Conservation (phyloP, 1,140 invertebrate genomes). For the Drosophila murphyi region DNA sequence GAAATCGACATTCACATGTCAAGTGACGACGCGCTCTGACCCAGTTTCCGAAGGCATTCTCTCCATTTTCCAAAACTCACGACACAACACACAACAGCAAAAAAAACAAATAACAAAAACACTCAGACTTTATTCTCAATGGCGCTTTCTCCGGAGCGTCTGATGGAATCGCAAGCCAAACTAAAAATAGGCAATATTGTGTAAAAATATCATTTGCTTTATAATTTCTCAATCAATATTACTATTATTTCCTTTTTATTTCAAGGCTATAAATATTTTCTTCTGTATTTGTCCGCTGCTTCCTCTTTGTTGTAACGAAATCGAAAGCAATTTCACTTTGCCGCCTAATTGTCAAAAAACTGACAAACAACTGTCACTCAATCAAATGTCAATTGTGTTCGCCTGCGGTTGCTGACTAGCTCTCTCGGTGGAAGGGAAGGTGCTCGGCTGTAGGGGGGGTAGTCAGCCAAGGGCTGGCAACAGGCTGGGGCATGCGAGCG, state of each 20-base stretch:
- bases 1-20: conserved; percentile 46
- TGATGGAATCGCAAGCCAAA: conserved; percentile 1
- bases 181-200: conserved; percentile 57
- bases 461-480: conserved; percentile 1
- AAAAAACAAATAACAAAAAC: background rate
- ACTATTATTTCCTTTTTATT: background rate
- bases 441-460: background rate
- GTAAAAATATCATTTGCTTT: conserved; percentile 59
- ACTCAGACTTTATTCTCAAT: conserved; percentile 5
- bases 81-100: background rate
- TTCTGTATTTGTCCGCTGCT: background rate
- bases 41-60: conserved; percentile 52
- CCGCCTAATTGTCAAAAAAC: conserved; percentile 75
- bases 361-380: conserved; percentile 75
- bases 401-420: conserved; percentile 47
- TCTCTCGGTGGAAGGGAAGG: background rate
- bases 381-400: conserved; percentile 71
- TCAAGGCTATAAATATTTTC: conserved; percentile 44
- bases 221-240: conserved; percentile 64
- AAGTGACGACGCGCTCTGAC: conserved; percentile 53
- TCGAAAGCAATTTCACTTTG: conserved; percentile 78
- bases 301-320: conserved; percentile 46
- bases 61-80: conserved; percentile 20
- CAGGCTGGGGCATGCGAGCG: conserved; percentile 5
- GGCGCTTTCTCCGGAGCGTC: conserved; percentile 22